A percentile compares a stretch with the other conserved stretches of the same genome.
These are phyloP conservation scores for Florisuga fusca DNA, from an alignment of 2,797 vertebrate genomes.

Conservation along the genomic window DNA sequence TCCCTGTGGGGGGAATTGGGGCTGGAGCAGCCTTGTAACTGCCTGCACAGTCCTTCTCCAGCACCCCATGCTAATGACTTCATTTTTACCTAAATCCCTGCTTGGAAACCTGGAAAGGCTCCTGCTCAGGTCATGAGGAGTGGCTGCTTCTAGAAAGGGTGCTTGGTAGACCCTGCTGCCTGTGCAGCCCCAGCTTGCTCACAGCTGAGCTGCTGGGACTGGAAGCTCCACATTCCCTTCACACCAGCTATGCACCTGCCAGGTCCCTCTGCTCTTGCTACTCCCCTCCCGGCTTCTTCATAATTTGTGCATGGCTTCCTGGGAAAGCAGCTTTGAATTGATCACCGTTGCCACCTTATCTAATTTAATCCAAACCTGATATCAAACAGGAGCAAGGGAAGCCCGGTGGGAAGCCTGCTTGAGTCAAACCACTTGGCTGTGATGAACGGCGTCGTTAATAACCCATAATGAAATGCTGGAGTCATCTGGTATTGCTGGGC, in stretches of 20 bases:
- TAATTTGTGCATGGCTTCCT: background rate
- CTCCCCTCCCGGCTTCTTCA: background rate
- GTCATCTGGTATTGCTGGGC: background rate
- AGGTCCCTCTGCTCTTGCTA: background rate
- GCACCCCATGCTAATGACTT: background rate
- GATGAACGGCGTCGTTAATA: background rate
- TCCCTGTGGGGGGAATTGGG: background rate
- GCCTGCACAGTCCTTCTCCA: background rate
- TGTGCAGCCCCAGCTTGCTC: rapidly evolving
- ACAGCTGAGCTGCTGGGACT: background rate
- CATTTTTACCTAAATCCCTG: background rate
- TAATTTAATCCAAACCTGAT: background rate
- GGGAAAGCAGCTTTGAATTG: background rate
- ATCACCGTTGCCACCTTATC: background rate
- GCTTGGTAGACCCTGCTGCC: background rate
- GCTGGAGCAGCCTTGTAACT: background rate
- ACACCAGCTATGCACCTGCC: rapidly evolving
- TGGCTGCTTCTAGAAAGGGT: background rate
- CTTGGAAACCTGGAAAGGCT: background rate
- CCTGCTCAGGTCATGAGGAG: background rate
- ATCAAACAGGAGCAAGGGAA: background rate
- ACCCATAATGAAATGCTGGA: background rate
- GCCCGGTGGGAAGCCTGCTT: background rate
- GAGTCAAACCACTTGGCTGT: background rate
- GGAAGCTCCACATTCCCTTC: background rate